Evolutionary conservation across 2,113 vertebrate genomes (phyloP), one percentile per base, ranked within the genome.

Genomic region (Zosterops hypoxanthus): DNA sequence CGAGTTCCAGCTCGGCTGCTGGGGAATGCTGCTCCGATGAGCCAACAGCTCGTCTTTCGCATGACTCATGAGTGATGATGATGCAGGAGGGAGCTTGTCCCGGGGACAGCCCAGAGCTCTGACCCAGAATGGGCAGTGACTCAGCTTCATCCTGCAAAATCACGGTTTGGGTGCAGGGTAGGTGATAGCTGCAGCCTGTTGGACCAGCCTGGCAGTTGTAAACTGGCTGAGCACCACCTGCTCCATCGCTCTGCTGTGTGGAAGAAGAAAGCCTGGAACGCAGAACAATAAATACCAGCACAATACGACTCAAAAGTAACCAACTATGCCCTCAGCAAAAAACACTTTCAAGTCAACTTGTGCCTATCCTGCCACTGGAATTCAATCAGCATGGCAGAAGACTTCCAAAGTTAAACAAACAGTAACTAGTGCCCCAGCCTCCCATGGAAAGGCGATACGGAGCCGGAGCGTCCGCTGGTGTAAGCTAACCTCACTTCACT

Each of bases 401-500:
- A 25, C 52, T 71, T 56, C 56, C 53, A 72, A 91, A 95, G 84
- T 91, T 82, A 92, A 95, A 94, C 82, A 93, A 95, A 92, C 79
- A 88, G 46, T 41, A 57, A 23, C 44, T 39, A 12, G 55, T 0
- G 93, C 73, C 3, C 0, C 66, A 31, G 73, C 66, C 70, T 82
- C 28, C 86, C 26, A 61, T 1, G 7, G 94, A 94, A 95, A 96
- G 87, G 81, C 1, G 66, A 95, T 80, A 60, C 0, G 15, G 84
- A 95, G 92, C 75, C 96, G 92, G 94, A 1, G 78, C 55, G 56
- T 25, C 86, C 57, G 5, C 86, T 94, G 92, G 44, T 82, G 94
- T 80, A 91, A 92, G 91, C 29, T 89, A 96, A 60, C 83, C 94
- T 91, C 76, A 72, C 86, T 92, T 86, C 94, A 76, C 83, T 82